A percentile compares a stretch with the other conserved stretches of the same genome.
Conservation (phyloP, 2,888 invertebrate genomes). For the Temnothorax ravouxi region DNA sequence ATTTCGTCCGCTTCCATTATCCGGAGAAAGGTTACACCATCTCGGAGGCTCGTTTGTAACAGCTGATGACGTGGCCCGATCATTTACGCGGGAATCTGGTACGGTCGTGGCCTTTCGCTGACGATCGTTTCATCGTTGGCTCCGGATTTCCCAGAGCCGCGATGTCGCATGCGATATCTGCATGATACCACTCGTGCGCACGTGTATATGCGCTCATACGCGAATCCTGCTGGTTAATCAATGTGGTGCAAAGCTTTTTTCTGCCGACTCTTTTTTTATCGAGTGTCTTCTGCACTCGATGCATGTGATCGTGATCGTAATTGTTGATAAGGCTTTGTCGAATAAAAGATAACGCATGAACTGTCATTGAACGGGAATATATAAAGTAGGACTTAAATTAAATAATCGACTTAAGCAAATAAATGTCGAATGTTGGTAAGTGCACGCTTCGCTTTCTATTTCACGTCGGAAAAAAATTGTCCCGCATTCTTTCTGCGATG, state of each 20-base stretch:
- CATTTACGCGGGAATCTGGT: too few relatives aligned
- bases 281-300: background rate
- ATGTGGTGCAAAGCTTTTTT: too few relatives aligned
- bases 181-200: too few relatives aligned
- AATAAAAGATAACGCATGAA: conserved; percentile 5
- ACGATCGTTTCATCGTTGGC: background rate
- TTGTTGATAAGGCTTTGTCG: background rate
- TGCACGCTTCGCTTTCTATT: background rate
- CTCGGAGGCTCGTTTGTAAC: background rate
- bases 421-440: background rate
- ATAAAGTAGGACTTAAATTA: background rate
- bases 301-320: background rate
- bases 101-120: background rate
- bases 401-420: background rate
- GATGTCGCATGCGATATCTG: too few relatives aligned
- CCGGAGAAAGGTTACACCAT: background rate
- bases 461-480: background rate
- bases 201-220: background rate
- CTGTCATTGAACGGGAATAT: background rate
- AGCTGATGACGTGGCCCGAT: conserved; percentile 2
- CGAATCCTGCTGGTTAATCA: background rate
- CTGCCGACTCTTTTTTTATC: background rate
- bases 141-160: background rate
- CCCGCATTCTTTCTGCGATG: background rate
- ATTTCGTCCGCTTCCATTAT: background rate